These are phyloP conservation scores for Drosophila santomea DNA, from an alignment of 1,140 invertebrate species.

Conservation along the genomic window DNA sequence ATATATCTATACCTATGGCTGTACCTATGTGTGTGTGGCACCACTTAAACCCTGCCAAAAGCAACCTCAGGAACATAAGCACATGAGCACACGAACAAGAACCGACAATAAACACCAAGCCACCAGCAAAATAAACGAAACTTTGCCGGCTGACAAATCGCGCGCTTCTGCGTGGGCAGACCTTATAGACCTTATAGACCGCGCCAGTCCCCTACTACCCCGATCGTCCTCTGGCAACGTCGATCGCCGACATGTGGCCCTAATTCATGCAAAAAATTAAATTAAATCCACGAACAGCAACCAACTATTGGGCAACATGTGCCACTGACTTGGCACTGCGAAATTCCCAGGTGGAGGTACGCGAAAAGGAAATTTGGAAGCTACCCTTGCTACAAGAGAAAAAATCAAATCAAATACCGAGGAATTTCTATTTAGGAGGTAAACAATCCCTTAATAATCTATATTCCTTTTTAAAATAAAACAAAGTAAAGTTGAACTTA, in stretches of 20 bases:
- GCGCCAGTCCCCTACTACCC: not conserved
- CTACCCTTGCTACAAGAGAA: too few relatives aligned
- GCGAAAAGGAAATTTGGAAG: not conserved
- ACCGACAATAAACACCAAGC: constrained; percentile 61
- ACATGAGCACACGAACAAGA: constrained; percentile 59
- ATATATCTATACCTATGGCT: constrained; percentile 3
- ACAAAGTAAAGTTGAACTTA: too few relatives aligned
- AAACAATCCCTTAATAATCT: too few relatives aligned
- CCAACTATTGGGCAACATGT: constrained; percentile 41
- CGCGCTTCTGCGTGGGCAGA: constrained; percentile 55
- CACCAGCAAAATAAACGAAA: constrained; percentile 46
- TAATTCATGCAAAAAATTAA: constrained; percentile 52
- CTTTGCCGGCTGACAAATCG: constrained; percentile 59
- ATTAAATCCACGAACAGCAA: constrained; percentile 7
- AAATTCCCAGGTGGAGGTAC: constrained; percentile 30
- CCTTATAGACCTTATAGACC: constrained; percentile 20
- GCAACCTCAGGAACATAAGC: constrained; percentile 66
- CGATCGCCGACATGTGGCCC: constrained; percentile 58
- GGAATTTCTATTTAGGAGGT: too few relatives aligned
- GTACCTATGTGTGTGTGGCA: constrained; percentile 32
- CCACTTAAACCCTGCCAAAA: constrained; percentile 83
- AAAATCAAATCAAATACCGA: too few relatives aligned
- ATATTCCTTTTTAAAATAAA: too few relatives aligned
- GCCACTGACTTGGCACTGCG: constrained; percentile 5
- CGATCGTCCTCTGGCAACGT: constrained; percentile 30